Evolutionary conservation across 2,888 invertebrate genomes (phyloP).

Genomic region (Ellobium chinense): DNA sequence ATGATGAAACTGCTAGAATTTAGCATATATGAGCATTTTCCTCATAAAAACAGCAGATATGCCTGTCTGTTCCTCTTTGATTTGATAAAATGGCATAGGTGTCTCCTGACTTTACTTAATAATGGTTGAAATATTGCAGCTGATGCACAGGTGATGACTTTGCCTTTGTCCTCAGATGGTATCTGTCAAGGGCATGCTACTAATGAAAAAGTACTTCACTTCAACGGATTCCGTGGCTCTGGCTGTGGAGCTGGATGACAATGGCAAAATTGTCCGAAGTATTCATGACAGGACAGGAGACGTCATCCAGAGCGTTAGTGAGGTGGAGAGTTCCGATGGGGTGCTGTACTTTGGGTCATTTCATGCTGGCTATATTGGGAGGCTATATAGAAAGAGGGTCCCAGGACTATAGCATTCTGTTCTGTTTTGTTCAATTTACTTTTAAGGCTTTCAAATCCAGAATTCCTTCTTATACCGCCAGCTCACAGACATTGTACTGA

Average conservation of each 20-base stretch:
- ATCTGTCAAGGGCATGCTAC: neutral
- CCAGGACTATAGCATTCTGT: conserved; percentile 16
- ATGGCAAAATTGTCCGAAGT: conserved; percentile 73
- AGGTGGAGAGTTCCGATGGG: conserved; percentile 74
- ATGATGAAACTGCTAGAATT: no score
- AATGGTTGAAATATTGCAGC: no score
- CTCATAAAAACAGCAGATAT: no score
- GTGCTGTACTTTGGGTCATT: conserved; percentile 78
- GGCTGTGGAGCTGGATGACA: conserved; percentile 72
- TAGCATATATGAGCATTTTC: no score
- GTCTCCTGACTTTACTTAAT: no score
- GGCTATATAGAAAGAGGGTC: conserved; percentile 29
- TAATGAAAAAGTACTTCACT: neutral
- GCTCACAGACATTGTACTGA: no score
- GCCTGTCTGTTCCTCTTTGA: no score
- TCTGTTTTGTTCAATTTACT: neutral
- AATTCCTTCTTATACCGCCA: no score
- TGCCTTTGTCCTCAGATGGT: conserved; percentile 10
- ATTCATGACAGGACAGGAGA: conserved; percentile 76
- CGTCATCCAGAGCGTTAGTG: conserved; percentile 68
- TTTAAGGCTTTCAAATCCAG: no score
- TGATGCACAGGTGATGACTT: no score
- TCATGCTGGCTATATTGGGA: conserved; percentile 23
- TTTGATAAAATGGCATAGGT: no score
- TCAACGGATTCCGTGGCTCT: conserved; percentile 67